phyloP scores from a whole-genome alignment of 2,797 vertebrate species.

The Heterohyrax brucei region DNA sequence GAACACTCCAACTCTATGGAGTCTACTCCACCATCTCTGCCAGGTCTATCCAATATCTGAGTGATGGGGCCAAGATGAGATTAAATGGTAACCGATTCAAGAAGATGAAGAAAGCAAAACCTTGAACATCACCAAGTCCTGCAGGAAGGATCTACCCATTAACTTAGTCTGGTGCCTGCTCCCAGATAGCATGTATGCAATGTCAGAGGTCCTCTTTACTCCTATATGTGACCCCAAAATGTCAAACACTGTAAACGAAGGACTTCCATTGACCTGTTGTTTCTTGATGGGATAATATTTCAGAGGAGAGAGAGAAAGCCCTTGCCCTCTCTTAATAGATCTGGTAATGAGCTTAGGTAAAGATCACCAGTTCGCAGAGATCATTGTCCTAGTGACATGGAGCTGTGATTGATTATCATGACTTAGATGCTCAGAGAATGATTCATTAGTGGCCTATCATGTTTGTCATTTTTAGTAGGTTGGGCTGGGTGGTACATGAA shows the following conservation, averaged over 20 bases:
- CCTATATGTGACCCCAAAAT: conserved; percentile 75
- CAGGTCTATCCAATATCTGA: not conserved
- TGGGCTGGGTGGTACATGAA: conserved; percentile 58
- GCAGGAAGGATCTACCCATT: conserved; percentile 2
- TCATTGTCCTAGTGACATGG: conserved; percentile 72
- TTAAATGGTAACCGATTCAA: not conserved
- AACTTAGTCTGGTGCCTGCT: conserved; percentile 43
- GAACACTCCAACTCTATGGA: not conserved
- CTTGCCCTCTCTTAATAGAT: conserved; percentile 78
- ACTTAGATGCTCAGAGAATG: conserved; percentile 63
- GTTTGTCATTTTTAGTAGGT: conserved; percentile 65
- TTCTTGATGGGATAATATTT: conserved; percentile 80
- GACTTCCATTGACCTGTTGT: conserved; percentile 53
- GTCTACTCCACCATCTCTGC: not conserved
- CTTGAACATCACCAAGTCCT: conserved; percentile 79
- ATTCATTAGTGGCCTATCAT: conserved; percentile 18
- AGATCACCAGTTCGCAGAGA: conserved; percentile 67
- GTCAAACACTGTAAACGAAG: conserved; percentile 60
- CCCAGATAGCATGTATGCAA: conserved; percentile 75
- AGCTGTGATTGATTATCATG: conserved; percentile 69
- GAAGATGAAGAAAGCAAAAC: conserved; percentile 88
- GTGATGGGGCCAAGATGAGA: not conserved
- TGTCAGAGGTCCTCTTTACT: conserved; percentile 79
- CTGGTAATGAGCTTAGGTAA: conserved; percentile 77
- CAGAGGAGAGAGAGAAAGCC: conserved; percentile 62